These are phyloP conservation scores for Geotrypetes seraphini DNA, from an alignment of 2,797 vertebrate genomes.

Conservation along the genomic window DNA sequence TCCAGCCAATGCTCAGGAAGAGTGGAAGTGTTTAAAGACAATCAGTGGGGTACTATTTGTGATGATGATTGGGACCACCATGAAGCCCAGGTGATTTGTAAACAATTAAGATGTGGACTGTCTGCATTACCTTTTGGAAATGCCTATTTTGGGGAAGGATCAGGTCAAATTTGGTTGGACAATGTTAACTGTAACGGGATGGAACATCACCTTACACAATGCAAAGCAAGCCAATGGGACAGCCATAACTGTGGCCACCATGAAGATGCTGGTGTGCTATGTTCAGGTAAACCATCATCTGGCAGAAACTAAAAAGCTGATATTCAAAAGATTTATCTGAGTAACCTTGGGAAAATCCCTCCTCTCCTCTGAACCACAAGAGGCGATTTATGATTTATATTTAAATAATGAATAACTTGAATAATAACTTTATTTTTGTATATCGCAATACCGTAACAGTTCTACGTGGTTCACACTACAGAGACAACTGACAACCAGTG, in stretches of 20 bases:
- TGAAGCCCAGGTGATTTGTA: constrained; percentile 23
- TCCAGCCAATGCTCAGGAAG: constrained; percentile 28
- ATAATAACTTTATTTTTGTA: no score
- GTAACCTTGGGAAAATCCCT: no score
- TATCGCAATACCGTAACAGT: no score
- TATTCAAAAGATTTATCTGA: no score
- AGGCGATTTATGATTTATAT: no score
- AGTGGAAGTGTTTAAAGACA: constrained; percentile 29
- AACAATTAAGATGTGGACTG: constrained; percentile 27
- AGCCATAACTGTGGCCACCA: constrained; percentile 29
- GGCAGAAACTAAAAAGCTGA: no score
- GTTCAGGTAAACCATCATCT: constrained; percentile 26
- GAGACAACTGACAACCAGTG: no score
- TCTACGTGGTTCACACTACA: no score
- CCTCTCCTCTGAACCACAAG: no score
- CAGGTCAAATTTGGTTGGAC: constrained; percentile 27
- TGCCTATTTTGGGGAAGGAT: not conserved
- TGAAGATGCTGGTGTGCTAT: constrained; percentile 33
- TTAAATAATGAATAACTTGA: no score
- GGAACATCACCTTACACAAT: constrained; percentile 23
- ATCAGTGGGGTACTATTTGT: constrained; percentile 36
- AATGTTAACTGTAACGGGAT: constrained; percentile 23
- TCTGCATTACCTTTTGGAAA: not conserved
- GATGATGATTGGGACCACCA: constrained; percentile 27
- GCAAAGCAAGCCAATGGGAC: constrained; percentile 27